Conservation (phyloP, 2,888 invertebrate genomes). For the Molanna angustata region DNA sequence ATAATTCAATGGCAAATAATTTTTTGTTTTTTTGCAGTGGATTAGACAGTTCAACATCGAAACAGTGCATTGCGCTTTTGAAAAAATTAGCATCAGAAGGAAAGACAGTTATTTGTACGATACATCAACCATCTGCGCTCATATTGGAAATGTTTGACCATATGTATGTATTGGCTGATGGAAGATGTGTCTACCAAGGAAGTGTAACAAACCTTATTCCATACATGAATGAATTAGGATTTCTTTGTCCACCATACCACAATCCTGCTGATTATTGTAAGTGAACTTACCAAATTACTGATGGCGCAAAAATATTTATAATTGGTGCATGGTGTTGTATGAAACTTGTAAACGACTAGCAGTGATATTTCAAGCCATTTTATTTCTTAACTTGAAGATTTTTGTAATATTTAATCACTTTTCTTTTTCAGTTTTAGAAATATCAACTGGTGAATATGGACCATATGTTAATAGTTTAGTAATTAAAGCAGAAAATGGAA, state of each 20-base stretch:
- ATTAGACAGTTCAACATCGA: constrained; percentile 77
- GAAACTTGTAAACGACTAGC: too few species aligned
- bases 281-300: too few species aligned
- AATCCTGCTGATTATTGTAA: constrained; percentile 90
- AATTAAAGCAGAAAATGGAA: constrained; percentile 62
- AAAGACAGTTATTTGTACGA: constrained; percentile 81
- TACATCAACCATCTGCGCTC: constrained; percentile 88
- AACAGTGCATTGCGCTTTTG: constrained; percentile 76
- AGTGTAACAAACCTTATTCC: constrained; percentile 72
- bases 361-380: not conserved
- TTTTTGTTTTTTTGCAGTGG: constrained; percentile 56
- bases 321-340: too few species aligned
- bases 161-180: constrained; percentile 78
- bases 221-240: constrained; percentile 66
- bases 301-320: too few species aligned
- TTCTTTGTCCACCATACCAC: constrained; percentile 83
- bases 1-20: too few species aligned
- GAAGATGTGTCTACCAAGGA: constrained; percentile 79
- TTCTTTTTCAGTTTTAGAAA: constrained; percentile 67
- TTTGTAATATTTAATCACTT: constrained; percentile 9
- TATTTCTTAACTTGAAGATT: not conserved
- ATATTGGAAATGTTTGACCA: constrained; percentile 88
- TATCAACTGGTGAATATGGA: constrained; percentile 78
- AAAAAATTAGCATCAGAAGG: constrained; percentile 81
- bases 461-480: constrained; percentile 53